Conservation (phyloP, 2,888 invertebrate genomes). For the Melieria picta region DNA sequence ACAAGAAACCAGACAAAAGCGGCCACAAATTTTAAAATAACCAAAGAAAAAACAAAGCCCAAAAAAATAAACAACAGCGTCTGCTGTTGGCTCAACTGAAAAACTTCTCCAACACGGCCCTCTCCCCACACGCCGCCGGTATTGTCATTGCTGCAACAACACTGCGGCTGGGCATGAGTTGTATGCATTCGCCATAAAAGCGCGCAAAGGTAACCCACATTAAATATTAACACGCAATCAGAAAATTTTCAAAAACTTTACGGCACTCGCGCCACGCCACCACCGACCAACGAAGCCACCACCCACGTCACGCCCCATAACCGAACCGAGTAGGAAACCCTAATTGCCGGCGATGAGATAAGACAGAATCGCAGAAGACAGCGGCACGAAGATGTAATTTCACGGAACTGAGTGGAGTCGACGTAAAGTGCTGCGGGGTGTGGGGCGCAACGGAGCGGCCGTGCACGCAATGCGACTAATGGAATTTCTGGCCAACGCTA, state of each 20-base stretch:
- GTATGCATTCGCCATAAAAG: slow-evolving; percentile 10
- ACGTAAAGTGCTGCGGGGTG: background rate
- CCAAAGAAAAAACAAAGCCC: too few relatives aligned
- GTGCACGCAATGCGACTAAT: slow-evolving; percentile 13
- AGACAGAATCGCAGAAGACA: slow-evolving; percentile 10
- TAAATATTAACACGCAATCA: slow-evolving; percentile 43
- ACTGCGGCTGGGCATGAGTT: too few relatives aligned
- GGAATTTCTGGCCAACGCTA: slow-evolving; percentile 4
- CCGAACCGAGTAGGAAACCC: background rate
- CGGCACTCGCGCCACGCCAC: slow-evolving; percentile 1
- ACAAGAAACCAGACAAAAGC: background rate
- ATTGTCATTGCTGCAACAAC: too few relatives aligned
- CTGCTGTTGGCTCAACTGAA: too few relatives aligned
- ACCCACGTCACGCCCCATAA: background rate
- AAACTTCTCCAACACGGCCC: too few relatives aligned
- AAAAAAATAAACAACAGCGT: too few relatives aligned
- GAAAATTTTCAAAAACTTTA: slow-evolving; percentile 36
- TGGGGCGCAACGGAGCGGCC: background rate
- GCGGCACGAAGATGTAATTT: background rate
- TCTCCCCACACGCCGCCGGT: too few relatives aligned
- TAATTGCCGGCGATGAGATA: slow-evolving; percentile 31
- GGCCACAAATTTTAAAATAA: background rate
- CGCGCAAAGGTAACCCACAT: slow-evolving; percentile 33
- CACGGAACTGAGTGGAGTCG: background rate
- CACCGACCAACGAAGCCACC: background rate